Evolutionary conservation across 2,113 vertebrate species (phyloP), one percentile per base, ranked within the genome.

Genomic region (Fregata magnificens): DNA sequence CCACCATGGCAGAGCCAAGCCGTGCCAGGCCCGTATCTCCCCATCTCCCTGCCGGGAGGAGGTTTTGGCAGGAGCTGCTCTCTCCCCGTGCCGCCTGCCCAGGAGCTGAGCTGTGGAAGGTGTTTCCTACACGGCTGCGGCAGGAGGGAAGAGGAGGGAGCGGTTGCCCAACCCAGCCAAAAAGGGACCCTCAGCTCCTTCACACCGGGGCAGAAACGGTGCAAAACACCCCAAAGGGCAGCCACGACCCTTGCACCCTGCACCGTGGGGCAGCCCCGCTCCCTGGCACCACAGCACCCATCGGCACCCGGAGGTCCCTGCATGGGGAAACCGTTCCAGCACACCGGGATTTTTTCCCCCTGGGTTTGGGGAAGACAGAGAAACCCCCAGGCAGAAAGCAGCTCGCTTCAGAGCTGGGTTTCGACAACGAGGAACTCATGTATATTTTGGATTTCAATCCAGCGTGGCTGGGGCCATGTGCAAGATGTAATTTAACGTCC

Each of bases 251-350:
- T 40, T 4, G 1, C 24, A 20, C 45, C 79, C 38, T 2, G 1
- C 8, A 1, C 28, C 26, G 0, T 3, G 31, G 32, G 14, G 61
- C 61, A 45, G 82, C 40, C 61, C 40, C 4, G 2, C 34, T 2
- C 44, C 20, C 7, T 7, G 2, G 44, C 72, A 20, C 47, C 18
- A 1, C 58, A 59, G 84, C 44, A 42, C 55, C 38, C 36, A 1
- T 3, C 0, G 3, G 42, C 76, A 32, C 53, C 73, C 2, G 1
- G 21, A 4, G 86, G 25, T 58, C 31, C 36, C 36, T 1, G 13
- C 0, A 0, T 4, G 15, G 29, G 61, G 44, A 87, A 28, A 8
- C 6, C 2, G 0, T 5, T 42, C 53, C 47, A 13, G 56, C 13
- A 1, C 7, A 1, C 11, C 1, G 7, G 85, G 65, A 42, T 42